These are phyloP conservation scores for Ischnus inquisitorius DNA, from an alignment of 2,888 invertebrate species.

Conservation along the genomic window DNA sequence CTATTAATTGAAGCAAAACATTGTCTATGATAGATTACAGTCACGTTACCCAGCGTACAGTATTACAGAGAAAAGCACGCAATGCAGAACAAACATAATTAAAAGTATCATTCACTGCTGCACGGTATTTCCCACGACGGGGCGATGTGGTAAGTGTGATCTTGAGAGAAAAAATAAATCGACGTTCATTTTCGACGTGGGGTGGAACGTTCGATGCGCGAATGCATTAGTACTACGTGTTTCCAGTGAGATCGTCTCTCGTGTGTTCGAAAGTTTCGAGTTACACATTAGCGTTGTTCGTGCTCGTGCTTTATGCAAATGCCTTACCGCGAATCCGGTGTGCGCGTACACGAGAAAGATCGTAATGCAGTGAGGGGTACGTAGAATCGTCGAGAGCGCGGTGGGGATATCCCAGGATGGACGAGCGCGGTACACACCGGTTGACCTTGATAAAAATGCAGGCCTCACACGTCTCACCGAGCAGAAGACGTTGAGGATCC, in stretches of 20 bases:
- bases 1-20: no score
- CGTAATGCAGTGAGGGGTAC: constrained; percentile 21
- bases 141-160: neutral
- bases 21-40: no score
- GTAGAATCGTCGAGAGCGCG: constrained; percentile 34
- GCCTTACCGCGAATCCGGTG: constrained; percentile 29
- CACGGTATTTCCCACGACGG: neutral
- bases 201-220: neutral
- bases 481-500: neutral
- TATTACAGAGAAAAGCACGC: neutral
- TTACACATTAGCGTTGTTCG: constrained; percentile 42
- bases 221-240: constrained; percentile 28
- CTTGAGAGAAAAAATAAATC: neutral
- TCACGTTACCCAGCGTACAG: neutral
- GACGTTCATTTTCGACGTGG: neutral
- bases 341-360: constrained; percentile 25
- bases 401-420: constrained; percentile 35
- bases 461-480: constrained; percentile 19
- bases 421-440: constrained; percentile 51
- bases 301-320: constrained; percentile 59
- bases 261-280: constrained; percentile 42
- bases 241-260: neutral
- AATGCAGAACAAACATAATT: neutral
- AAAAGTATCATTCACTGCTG: neutral
- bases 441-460: constrained; percentile 65